A percentile compares a stretch with the other conserved stretches of the same genome.
These are phyloP conservation scores for Erpobdella octoculata DNA, from an alignment of 2,888 invertebrate genomes.

Conservation along the genomic window DNA sequence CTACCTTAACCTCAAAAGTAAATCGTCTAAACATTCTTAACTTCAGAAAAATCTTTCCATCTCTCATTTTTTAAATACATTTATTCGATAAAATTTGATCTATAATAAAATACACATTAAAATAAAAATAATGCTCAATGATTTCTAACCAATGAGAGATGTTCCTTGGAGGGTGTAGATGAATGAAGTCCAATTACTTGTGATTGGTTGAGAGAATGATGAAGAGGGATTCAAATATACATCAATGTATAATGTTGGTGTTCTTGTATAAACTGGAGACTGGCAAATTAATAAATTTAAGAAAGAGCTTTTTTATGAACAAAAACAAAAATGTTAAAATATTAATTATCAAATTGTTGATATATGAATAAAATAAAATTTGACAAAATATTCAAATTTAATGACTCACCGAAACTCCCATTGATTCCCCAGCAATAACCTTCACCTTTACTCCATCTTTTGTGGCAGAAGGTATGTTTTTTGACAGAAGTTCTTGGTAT, in stretches of 20 bases:
- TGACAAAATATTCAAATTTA: too few relatives aligned
- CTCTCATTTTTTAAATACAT: too few relatives aligned
- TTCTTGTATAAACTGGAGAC: slow-evolving; percentile 51
- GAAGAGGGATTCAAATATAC: slow-evolving; percentile 48
- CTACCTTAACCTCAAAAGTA: too few relatives aligned
- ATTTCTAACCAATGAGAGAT: slow-evolving; percentile 36
- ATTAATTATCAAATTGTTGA: too few relatives aligned
- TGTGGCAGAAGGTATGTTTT: slow-evolving; percentile 48
- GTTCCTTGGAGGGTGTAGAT: slow-evolving; percentile 48
- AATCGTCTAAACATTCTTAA: too few relatives aligned
- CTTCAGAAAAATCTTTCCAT: too few relatives aligned
- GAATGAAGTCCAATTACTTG: slow-evolving; percentile 50
- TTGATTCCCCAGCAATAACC: slow-evolving; percentile 51
- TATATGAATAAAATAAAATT: too few relatives aligned
- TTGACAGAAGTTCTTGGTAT: slow-evolving; percentile 51
- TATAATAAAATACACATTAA: too few relatives aligned
- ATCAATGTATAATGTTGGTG: slow-evolving; percentile 51
- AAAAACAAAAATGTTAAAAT: too few relatives aligned
- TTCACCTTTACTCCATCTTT: slow-evolving; percentile 49
- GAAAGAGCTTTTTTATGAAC: too few relatives aligned
- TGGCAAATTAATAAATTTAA: slow-evolving; percentile 36
- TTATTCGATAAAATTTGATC: too few relatives aligned
- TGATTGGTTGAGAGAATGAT: slow-evolving; percentile 44
- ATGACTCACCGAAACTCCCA: slow-evolving; percentile 47
- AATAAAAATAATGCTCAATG: too few relatives aligned